Evolutionary conservation across 2,113 vertebrate genomes (phyloP).

Genomic region (Syrmaticus mikado): DNA sequence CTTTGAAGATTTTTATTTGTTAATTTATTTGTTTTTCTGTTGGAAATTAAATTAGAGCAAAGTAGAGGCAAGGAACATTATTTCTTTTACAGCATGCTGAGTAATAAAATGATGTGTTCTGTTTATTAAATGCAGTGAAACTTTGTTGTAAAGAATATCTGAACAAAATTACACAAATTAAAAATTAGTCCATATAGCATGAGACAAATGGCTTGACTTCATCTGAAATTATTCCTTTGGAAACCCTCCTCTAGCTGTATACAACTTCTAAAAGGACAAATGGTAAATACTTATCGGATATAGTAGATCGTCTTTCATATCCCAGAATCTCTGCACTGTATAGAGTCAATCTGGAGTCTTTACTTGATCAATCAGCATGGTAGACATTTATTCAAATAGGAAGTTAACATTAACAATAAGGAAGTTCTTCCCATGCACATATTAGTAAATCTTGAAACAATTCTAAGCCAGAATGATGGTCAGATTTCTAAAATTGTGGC

Average conservation of each 20-base stretch:
- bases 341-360: background rate
- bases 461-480: background rate
- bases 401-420: background rate
- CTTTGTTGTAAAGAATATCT: background rate
- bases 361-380: background rate
- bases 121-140: background rate
- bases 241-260: background rate
- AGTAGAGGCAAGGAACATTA: background rate
- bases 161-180: background rate
- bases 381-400: background rate
- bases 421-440: accelerated
- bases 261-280: background rate
- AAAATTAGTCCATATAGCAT: background rate
- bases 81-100: background rate
- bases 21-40: background rate
- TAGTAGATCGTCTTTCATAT: background rate
- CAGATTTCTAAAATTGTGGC: background rate
- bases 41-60: background rate
- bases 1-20: background rate
- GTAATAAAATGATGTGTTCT: background rate
- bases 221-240: background rate
- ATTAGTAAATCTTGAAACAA: background rate
- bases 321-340: background rate
- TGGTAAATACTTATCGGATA: background rate
- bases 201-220: background rate